Evolutionary conservation across 1,140 invertebrate species (phyloP).

Genomic region (Cydia strobilella): DNA sequence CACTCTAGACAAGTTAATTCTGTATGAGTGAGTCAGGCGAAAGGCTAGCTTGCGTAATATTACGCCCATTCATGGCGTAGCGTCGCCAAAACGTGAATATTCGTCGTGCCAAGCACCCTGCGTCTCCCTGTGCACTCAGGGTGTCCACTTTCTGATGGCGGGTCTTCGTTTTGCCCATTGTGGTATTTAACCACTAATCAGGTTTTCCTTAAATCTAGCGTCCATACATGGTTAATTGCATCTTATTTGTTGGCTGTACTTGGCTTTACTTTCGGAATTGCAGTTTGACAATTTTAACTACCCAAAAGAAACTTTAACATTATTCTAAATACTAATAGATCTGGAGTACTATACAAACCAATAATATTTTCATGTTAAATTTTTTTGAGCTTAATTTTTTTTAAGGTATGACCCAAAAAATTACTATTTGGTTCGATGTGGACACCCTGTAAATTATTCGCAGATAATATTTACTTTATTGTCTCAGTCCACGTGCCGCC

Average conservation of each 20-base stretch:
- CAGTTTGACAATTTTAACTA: too few relatives aligned
- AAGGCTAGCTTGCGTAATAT: slow-evolving; percentile 58
- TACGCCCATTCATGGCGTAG: slow-evolving; percentile 56
- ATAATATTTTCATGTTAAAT: too few relatives aligned
- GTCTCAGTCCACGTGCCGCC: slow-evolving; percentile 63
- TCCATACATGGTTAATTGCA: too few relatives aligned
- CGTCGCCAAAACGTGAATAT: slow-evolving; percentile 41
- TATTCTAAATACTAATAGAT: too few relatives aligned
- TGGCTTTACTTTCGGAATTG: too few relatives aligned
- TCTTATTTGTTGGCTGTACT: too few relatives aligned
- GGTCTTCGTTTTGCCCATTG: too few relatives aligned
- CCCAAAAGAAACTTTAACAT: too few relatives aligned
- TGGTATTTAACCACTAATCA: too few relatives aligned
- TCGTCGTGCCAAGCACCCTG: slow-evolving; percentile 26
- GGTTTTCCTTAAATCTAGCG: too few relatives aligned
- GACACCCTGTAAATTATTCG: slow-evolving; percentile 35
- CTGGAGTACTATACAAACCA: too few relatives aligned
- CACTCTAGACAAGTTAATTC: slow-evolving; percentile 62
- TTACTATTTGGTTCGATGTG: not conserved
- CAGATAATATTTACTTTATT: slow-evolving; percentile 57
- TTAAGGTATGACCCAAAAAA: not conserved
- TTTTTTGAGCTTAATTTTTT: not conserved
- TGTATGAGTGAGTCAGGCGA: slow-evolving; percentile 59
- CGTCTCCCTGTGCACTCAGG: not conserved
- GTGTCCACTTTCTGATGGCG: not conserved